Base-by-base conservation (phyloP, 1,140 invertebrate genomes). In the Macrostomum lignano region DNA sequence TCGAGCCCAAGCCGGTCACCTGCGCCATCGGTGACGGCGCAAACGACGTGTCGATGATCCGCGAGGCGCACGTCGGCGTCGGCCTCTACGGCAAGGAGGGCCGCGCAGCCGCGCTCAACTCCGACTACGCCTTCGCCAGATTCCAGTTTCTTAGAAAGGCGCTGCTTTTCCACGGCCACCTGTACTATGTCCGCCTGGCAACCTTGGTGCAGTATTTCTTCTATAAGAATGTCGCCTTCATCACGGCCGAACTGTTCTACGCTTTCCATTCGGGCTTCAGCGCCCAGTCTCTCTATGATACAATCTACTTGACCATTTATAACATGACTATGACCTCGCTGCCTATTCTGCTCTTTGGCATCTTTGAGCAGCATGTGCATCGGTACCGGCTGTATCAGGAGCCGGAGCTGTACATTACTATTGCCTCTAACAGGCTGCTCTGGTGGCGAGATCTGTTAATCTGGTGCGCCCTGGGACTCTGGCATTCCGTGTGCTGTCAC, bases 21-120 rank as follows among this genome's bases (percentile, higher is more conserved):
- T 22, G 20, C 26, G 33, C 29, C 40, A 19, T 45, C 60, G 65
- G 79, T 2, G 81, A 88, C 58, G 82, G 81, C 17, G 79, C 81
- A 7, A 93, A 93, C 59, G 84, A 94, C 52, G 84, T 93, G 0
- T 79, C 77, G 25, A 93, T 93, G 84, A 88, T 93, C 40, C 39
- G 62, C 50, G 58, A 76, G 22, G 86, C 84, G 1, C 78, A 93
- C 54, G 73, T 96, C 7, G 86, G 86, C 4, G 70, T 96, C 9
- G 68, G 68, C 24, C 74, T 94, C 33, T 81, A 75, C 1, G 84
- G 84, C 0, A 73, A 77, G 47, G 84, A 91, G 57, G 84, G 79
- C 19, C 71, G 74, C 65, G 79, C 91, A 57, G 84, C 84, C 21
- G 77, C 86, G 1, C 86, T 91, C 78, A 77, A 82, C 2, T 73